A percentile compares a stretch with the other conserved stretches of the same genome.
phyloP scores from a whole-genome alignment of 1,140 invertebrate genomes.

The Anoplolepis gracilipes region DNA sequence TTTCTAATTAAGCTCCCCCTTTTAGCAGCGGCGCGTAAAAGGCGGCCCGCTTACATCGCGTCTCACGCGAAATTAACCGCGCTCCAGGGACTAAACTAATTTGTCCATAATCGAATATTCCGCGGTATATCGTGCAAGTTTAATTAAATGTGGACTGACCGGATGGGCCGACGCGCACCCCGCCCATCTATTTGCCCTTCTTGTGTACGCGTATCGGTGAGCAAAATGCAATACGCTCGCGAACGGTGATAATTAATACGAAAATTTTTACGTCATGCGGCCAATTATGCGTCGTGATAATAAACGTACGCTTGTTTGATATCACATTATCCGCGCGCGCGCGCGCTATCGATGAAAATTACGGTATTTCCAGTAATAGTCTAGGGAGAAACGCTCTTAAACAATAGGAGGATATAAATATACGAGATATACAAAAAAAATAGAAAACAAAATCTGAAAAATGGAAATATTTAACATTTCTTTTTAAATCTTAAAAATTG shows the following conservation, averaged over 20 bases:
- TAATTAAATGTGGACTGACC: slow-evolving; percentile 77
- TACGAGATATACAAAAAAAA: neutral
- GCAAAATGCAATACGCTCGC: slow-evolving; percentile 43
- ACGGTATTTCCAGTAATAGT: slow-evolving; percentile 31
- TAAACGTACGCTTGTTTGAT: slow-evolving; percentile 45
- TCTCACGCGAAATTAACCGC: slow-evolving; percentile 76
- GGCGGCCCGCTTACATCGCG: slow-evolving; percentile 66
- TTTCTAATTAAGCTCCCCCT: slow-evolving; percentile 54
- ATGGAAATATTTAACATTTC: too few species aligned
- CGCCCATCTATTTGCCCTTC: slow-evolving; percentile 51
- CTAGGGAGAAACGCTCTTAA: neutral
- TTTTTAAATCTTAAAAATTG: too few species aligned
- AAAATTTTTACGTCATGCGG: slow-evolving; percentile 59
- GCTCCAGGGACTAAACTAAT: slow-evolving; percentile 76
- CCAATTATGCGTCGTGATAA: slow-evolving; percentile 58
- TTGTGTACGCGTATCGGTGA: slow-evolving; percentile 25
- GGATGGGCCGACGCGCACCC: slow-evolving; percentile 55
- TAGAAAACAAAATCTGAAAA: neutral
- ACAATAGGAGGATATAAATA: slow-evolving; percentile 4
- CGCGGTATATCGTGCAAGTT: slow-evolving; percentile 77
- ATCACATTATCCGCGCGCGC: neutral
- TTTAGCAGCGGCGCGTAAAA: slow-evolving; percentile 63
- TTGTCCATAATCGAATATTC: slow-evolving; percentile 78
- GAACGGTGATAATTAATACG: slow-evolving; percentile 70
- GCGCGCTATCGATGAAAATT: slow-evolving; percentile 18